Base-by-base conservation (phyloP, 2,113 vertebrate genomes). In the Macheiramphus alcinus region DNA sequence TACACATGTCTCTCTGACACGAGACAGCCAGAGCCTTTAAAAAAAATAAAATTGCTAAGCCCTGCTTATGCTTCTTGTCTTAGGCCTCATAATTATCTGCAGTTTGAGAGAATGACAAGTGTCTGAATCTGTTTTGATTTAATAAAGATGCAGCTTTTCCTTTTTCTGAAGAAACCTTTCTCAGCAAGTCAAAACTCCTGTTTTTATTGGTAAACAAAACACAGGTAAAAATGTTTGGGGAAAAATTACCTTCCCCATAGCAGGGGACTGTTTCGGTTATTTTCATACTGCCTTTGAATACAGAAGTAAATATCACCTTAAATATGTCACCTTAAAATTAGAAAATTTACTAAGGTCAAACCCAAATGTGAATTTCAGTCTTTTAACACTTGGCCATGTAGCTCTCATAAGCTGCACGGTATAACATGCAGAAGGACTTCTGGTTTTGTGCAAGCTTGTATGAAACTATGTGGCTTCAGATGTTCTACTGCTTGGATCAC, bases 1-100 rank as follows among this genome's bases (percentile, higher is more conserved):
- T 84, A 85, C 78, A 96, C 93, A 76, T 82, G 94, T 81, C 61
- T 53, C 86, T 79, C 86, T 97, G 96, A 97, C 91, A 97, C 70
- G 96, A 97, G 94, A 94, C 79, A 81, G 65, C 55, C 97, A 96
- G 88, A 97, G 61, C 75, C 81, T 94, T 96, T 58, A 43, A 91
- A 88, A 95, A 84, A 80, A 53, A 36, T 5, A 36, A 72, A 53
- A 84, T 74, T 92, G 74, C 92, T 95, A 90, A 95, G 83, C 91
- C 70, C 40, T 89, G 62, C 75, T 94, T 92, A 83, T 91, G 68
- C 90, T 94, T 94, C 94, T 95, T 94, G 92, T 93, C 74, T 79
- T 87, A 47, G 26, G 7, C 63, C 62, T 94, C 63, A 22, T 84
- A 85, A 96, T 83, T 48, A 56, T 96, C 75, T 95, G 43, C 75